Percentiles rank a stretch among this genome's conserved stretches.
Conservation (phyloP, 1,140 invertebrate species). For the Drosophila chauvacae region DNA sequence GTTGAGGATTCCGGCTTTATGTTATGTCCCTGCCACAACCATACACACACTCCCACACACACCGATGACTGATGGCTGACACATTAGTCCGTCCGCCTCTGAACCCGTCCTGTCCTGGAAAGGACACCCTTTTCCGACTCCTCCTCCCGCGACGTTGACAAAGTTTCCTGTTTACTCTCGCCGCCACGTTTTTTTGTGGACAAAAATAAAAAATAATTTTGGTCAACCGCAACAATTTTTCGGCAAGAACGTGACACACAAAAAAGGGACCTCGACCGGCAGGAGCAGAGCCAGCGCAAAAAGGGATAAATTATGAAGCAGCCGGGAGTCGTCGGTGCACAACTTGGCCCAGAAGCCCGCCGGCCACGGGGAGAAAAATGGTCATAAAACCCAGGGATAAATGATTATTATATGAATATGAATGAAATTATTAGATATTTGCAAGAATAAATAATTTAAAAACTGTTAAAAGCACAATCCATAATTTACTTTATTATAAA, state of each 20-base stretch:
- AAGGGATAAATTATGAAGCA: conserved; percentile 62
- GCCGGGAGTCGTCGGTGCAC: conserved; percentile 13
- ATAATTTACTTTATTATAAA: too few species aligned
- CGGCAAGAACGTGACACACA: conserved; percentile 52
- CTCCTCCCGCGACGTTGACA: conserved; percentile 52
- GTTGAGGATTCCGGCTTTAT: conserved; percentile 68
- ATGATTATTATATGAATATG: too few species aligned
- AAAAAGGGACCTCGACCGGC: conserved; percentile 11
- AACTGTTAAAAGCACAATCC: too few species aligned
- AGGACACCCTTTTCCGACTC: neutral
- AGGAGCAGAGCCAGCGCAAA: neutral
- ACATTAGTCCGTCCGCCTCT: conserved; percentile 42
- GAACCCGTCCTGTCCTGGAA: neutral
- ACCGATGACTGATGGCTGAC: conserved; percentile 67
- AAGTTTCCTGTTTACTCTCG: conserved; percentile 53
- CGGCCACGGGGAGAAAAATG: conserved; percentile 1
- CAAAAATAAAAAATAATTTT: conserved; percentile 62
- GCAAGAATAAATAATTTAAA: too few species aligned
- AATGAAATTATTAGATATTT: too few species aligned
- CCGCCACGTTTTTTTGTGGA: conserved; percentile 15
- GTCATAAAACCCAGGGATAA: neutral
- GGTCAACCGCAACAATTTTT: conserved; percentile 78
- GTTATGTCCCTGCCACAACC: conserved; percentile 42
- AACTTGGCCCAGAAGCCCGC: conserved; percentile 20
- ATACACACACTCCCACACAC: conserved; percentile 7